Conservation (phyloP, 2,113 vertebrate species). For the Lepus europaeus region DNA sequence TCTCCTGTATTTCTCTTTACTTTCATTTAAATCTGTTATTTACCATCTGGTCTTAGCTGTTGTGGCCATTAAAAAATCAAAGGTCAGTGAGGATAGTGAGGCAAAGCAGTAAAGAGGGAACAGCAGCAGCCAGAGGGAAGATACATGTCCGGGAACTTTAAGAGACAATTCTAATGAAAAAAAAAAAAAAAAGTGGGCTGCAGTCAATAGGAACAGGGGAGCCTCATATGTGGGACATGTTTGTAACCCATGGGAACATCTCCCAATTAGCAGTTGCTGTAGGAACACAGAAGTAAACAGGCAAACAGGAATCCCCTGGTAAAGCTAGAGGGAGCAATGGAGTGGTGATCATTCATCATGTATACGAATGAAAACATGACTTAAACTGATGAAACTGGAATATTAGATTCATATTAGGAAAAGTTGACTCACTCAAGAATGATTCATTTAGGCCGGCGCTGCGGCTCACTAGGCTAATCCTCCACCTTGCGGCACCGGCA, state of each 20-base stretch:
- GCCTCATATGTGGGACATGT: rapidly evolving
- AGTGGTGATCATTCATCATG: not conserved
- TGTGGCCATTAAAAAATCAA: not conserved
- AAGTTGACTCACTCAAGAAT: not conserved
- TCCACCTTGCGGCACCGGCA: too few species aligned
- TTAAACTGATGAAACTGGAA: not conserved
- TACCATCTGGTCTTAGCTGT: not conserved
- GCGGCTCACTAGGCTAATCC: too few species aligned
- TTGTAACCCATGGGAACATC: not conserved
- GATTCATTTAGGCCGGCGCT: not conserved
- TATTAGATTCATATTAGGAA: not conserved
- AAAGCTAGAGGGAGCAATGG: not conserved
- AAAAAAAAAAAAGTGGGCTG: not conserved
- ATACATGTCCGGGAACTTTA: not conserved
- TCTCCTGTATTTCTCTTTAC: not conserved
- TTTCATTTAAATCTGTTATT: not conserved
- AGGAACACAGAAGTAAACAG: not conserved
- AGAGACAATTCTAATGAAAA: not conserved
- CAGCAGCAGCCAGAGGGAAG: not conserved
- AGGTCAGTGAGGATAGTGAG: not conserved
- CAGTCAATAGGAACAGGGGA: not conserved
- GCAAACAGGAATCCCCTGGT: not conserved
- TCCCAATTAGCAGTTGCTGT: not conserved
- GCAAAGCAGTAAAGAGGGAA: not conserved
- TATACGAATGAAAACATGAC: not conserved